Evolutionary conservation across 2,113 vertebrate genomes (phyloP), one percentile per base, ranked within the genome.

Genomic region (Neogobius melanostomus): DNA sequence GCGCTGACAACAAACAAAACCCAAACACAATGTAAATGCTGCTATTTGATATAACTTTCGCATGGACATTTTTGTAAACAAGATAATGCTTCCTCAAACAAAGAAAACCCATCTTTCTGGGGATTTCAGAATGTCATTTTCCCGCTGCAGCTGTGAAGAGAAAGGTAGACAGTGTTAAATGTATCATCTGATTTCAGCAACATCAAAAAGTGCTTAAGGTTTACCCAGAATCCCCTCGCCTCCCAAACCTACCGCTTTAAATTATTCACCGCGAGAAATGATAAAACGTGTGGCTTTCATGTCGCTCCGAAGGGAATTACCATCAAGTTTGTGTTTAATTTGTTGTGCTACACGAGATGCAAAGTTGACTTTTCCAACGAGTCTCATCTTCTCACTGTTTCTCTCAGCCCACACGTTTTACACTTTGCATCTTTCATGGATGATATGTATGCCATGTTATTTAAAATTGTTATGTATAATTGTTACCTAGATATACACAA

Each of bases 231-330:
- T 75, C 69, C 63, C 11, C 46, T 60, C 36, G 69, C 53, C 50
- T 53, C 42, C 74, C 51, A 68, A 21, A 44, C 16, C 0, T 8
- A 6, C 12, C 5, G 6, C 15, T 72, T 79, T 36, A 63, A 76
- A 85, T 82, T 77, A 77, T 85, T 86, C 61, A 83, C 78, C 71
- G n/a, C 74, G 64, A 74, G 17, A 71, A 76, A 84, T 50, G 15
- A 71, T 72, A 16, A 64, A 16, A 57, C 45, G 2, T 42, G 6
- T 43, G 43, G 17, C 7, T 61, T 67, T 11, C 44, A 16, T 72
- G 14, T 16, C 45, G 44, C 66, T 77, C 54, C 69, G 54, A 63
- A 45, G 10, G n/a, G 66, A 51, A 42, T 52, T 63, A 49, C 62
- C 52, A 75, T 66, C 45, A 62, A 54, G 64, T 73, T 21, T 54